Evolutionary conservation across 2,888 invertebrate genomes (phyloP).

Genomic region (Pseudococcus longispinus): DNA sequence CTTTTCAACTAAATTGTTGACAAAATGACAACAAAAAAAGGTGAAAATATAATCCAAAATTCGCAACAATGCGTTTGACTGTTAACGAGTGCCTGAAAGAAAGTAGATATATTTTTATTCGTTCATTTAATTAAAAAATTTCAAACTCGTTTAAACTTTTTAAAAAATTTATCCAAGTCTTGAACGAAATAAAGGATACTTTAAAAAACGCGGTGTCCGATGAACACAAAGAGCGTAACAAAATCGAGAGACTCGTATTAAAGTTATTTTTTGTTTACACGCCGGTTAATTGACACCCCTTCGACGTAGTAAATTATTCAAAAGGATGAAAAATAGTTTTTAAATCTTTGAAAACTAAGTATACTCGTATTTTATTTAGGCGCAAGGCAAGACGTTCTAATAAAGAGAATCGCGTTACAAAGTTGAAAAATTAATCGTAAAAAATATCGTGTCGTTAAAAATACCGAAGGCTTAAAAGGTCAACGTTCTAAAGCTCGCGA

Average conservation of each 20-base stretch:
- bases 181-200: too few species aligned
- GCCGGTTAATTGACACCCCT: neutral
- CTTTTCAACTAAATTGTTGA: neutral
- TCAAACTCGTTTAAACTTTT: slow-evolving; percentile 22
- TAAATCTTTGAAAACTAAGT: neutral
- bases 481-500: neutral
- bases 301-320: neutral
- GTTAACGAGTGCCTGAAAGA: neutral
- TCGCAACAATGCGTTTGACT: neutral
- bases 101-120: neutral
- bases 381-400: neutral
- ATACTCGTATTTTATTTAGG: neutral
- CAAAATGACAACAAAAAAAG: neutral
- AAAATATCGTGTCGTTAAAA: neutral
- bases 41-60: neutral
- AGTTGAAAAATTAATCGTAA: neutral
- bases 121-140: neutral
- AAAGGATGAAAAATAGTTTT: slow-evolving; percentile 1
- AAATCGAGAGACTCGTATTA: neutral
- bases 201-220: neutral
- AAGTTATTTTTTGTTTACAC: neutral
- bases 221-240: neutral
- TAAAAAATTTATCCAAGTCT: neutral
- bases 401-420: neutral
- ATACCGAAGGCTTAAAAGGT: neutral